phyloP scores from a whole-genome alignment of 2,888 invertebrate species.

The Punctoribates punctum region DNA sequence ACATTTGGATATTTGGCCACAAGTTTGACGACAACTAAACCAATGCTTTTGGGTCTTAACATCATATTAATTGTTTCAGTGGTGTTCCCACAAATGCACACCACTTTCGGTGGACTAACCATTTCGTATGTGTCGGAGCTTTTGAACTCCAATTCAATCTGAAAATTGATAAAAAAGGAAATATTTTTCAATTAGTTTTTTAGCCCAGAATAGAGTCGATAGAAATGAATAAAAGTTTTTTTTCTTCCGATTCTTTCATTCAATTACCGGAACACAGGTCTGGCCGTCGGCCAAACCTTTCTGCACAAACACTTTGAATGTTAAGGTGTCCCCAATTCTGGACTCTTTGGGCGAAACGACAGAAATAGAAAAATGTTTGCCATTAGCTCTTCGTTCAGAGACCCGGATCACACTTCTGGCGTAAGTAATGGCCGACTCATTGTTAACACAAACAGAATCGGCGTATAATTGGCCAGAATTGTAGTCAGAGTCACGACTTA shows the following conservation, averaged over 20 bases:
- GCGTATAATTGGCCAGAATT: constrained; percentile 23
- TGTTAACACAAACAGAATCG: constrained; percentile 12
- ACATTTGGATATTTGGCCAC: constrained; percentile 3
- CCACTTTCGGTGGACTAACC: not conserved
- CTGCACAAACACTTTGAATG: not conserved
- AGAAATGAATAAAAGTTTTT: not conserved
- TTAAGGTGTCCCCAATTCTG: not conserved
- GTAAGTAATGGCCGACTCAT: not conserved
- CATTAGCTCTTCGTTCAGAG: not conserved
- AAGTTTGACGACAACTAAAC: constrained; percentile 1
- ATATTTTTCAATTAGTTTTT: too few relatives aligned
- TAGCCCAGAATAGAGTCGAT: too few relatives aligned
- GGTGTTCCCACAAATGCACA: constrained; percentile 13
- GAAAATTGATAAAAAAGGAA: not conserved
- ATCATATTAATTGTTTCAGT: not conserved
- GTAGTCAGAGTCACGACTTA: not conserved
- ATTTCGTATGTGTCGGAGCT: not conserved
- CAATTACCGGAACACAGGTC: constrained; percentile 17
- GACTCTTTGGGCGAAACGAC: not conserved
- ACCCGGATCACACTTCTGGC: not conserved
- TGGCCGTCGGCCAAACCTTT: not conserved
- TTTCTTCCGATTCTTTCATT: too few relatives aligned
- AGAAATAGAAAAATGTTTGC: not conserved
- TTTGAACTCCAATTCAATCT: not conserved
- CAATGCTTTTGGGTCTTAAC: not conserved